phyloP scores from a whole-genome alignment of 1,140 invertebrate species.

The Cyclargus thomasi region DNA sequence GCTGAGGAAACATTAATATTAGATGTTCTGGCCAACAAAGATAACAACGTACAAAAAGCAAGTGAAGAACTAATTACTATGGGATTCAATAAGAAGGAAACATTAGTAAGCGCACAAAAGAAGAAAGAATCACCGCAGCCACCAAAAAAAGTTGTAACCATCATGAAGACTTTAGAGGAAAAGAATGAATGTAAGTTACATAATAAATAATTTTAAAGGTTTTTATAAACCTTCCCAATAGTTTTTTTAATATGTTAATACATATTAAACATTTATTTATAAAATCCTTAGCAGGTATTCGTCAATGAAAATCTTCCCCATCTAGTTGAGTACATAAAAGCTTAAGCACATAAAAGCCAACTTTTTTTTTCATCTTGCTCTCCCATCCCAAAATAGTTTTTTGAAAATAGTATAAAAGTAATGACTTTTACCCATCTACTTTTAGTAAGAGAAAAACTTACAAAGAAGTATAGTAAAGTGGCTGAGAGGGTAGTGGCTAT shows the following conservation, averaged over 20 bases:
- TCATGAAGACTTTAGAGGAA: slow-evolving; percentile 82
- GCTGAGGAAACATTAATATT: slow-evolving; percentile 91
- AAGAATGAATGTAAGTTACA: slow-evolving; percentile 81
- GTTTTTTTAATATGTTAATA: too few relatives aligned
- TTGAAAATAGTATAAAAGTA: too few relatives aligned
- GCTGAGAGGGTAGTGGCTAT: slow-evolving; percentile 87
- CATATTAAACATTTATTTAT: too few relatives aligned
- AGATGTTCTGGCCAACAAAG: slow-evolving; percentile 87
- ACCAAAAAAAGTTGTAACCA: slow-evolving; percentile 71
- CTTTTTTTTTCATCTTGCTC: too few relatives aligned
- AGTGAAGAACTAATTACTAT: slow-evolving; percentile 85
- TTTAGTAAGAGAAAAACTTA: slow-evolving; percentile 84
- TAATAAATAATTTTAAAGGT: background rate
- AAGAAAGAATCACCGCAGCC: slow-evolving; percentile 74
- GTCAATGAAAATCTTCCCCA: too few relatives aligned
- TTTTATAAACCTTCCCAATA: too few relatives aligned
- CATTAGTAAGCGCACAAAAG: slow-evolving; percentile 66
- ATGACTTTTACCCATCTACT: too few relatives aligned
- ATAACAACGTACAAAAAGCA: slow-evolving; percentile 91
- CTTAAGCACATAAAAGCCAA: too few relatives aligned
- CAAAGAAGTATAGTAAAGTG: slow-evolving; percentile 83
- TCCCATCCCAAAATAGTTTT: too few relatives aligned
- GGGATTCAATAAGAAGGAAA: slow-evolving; percentile 88
- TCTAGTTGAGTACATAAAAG: too few relatives aligned
- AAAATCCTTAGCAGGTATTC: too few relatives aligned